These are phyloP conservation scores for Dolichomitus sp. DNA, from an alignment of 2,888 invertebrate genomes.

Conservation along the genomic window DNA sequence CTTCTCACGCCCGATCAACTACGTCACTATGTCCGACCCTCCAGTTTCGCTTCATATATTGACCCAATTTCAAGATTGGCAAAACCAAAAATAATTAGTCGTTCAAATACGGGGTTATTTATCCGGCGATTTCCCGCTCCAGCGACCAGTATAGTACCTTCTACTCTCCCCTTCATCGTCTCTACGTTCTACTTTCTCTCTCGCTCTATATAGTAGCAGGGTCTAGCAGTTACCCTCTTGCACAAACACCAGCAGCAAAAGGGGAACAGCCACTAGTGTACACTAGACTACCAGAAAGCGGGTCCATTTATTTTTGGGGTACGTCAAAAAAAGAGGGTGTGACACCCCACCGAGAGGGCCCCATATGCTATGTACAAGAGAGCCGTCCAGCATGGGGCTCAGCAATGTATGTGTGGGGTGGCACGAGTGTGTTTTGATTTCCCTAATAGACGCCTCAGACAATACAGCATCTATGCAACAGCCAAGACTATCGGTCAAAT, in stretches of 20 bases:
- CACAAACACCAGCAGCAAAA: constrained; percentile 67
- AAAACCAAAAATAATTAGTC: constrained; percentile 83
- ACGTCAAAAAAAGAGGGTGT: constrained; percentile 69
- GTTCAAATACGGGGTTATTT: constrained; percentile 82
- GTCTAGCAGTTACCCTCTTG: constrained; percentile 68
- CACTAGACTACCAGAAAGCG: constrained; percentile 73
- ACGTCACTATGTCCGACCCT: constrained; percentile 18
- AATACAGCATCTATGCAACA: constrained; percentile 69
- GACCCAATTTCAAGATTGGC: constrained; percentile 75
- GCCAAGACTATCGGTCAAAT: constrained; percentile 55
- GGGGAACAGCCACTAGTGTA: constrained; percentile 57
- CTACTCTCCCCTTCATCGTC: constrained; percentile 27
- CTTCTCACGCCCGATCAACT: constrained; percentile 40
- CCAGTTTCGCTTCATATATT: constrained; percentile 49
- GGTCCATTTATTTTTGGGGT: constrained; percentile 84
- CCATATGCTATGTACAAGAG: constrained; percentile 83
- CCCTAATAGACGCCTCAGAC: constrained; percentile 82
- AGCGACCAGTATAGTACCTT: constrained; percentile 74
- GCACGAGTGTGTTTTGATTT: constrained; percentile 84
- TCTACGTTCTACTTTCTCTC: constrained; percentile 32
- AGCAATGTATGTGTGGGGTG: constrained; percentile 59
- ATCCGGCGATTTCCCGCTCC: constrained; percentile 83
- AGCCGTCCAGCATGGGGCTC: constrained; percentile 64
- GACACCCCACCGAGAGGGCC: constrained; percentile 75
- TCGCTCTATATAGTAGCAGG: constrained; percentile 62